Percentiles rank a stretch among this genome's conserved stretches.
Evolutionary conservation across 2,888 invertebrate species (phyloP).

Genomic region (Hedya salicella): DNA sequence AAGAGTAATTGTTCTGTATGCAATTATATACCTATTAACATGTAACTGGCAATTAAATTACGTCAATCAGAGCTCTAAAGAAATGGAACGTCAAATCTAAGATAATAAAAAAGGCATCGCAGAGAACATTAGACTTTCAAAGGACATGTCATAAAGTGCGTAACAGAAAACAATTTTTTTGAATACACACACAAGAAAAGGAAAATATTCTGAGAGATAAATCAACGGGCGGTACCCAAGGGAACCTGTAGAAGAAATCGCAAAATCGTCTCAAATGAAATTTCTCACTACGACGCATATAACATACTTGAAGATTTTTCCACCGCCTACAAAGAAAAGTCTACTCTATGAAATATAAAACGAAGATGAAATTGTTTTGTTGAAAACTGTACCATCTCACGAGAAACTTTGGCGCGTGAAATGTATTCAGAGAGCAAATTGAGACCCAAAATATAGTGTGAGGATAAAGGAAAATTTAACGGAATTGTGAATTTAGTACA

Average conservation of each 20-base stretch:
- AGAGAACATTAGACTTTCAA: constrained; percentile 34
- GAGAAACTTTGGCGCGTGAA: constrained; percentile 67
- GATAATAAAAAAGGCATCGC: constrained; percentile 23
- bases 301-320: constrained; percentile 63
- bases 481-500: constrained; percentile 34
- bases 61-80: not conserved
- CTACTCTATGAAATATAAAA: constrained; percentile 32
- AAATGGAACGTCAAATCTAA: constrained; percentile 1
- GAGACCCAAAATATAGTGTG: constrained; percentile 69
- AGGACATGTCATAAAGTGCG: constrained; percentile 39
- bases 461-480: constrained; percentile 43
- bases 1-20: too few relatives aligned
- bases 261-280: constrained; percentile 82
- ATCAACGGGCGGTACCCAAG: constrained; percentile 70
- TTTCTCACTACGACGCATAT: constrained; percentile 74
- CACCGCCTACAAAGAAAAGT: constrained; percentile 43
- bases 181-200: constrained; percentile 55
- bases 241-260: constrained; percentile 72
- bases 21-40: too few relatives aligned
- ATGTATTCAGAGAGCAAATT: constrained; percentile 76
- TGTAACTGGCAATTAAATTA: too few relatives aligned
- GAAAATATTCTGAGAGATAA: constrained; percentile 65
- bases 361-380: constrained; percentile 47
- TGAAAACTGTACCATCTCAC: constrained; percentile 47
- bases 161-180: constrained; percentile 48